phyloP scores from a whole-genome alignment of 2,888 invertebrate species.

The Trissolcus japonicus region DNA sequence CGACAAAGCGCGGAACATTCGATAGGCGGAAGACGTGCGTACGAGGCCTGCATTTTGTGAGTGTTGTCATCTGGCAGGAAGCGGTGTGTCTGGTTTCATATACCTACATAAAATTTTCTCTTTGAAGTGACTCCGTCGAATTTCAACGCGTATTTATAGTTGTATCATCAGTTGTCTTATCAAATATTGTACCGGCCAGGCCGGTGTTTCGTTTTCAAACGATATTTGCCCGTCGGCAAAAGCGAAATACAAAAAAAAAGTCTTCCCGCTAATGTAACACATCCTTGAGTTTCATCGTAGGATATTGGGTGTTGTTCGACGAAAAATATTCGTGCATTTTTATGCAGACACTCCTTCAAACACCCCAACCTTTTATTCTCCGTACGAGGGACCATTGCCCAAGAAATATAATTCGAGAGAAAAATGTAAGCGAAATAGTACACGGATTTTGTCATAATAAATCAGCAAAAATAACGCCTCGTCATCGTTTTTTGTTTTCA shows the following conservation, averaged over 20 bases:
- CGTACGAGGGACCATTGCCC: no score
- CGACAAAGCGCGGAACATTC: conserved; percentile 20
- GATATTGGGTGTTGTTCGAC: neutral
- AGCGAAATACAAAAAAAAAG: conserved; percentile 4
- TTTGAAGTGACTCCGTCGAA: conserved; percentile 25
- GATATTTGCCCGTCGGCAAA: conserved; percentile 14
- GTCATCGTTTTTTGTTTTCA: no score
- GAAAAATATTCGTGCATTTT: neutral
- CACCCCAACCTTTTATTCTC: neutral
- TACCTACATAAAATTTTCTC: conserved; percentile 21
- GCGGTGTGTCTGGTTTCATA: conserved; percentile 26
- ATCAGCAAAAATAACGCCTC: no score
- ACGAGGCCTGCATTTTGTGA: conserved; percentile 25
- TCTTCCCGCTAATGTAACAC: neutral
- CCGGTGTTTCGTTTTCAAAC: conserved; percentile 1
- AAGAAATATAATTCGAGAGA: no score
- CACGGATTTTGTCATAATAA: no score
- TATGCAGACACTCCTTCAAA: neutral
- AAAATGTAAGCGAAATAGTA: no score
- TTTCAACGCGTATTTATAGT: conserved; percentile 25
- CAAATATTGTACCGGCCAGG: conserved; percentile 15
- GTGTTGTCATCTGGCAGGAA: conserved; percentile 52
- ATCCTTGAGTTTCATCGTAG: neutral
- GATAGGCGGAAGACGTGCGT: conserved; percentile 27
- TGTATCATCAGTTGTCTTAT: conserved; percentile 33